Base-by-base conservation (phyloP, 2,888 invertebrate genomes). In the Apotomis capreana region DNA sequence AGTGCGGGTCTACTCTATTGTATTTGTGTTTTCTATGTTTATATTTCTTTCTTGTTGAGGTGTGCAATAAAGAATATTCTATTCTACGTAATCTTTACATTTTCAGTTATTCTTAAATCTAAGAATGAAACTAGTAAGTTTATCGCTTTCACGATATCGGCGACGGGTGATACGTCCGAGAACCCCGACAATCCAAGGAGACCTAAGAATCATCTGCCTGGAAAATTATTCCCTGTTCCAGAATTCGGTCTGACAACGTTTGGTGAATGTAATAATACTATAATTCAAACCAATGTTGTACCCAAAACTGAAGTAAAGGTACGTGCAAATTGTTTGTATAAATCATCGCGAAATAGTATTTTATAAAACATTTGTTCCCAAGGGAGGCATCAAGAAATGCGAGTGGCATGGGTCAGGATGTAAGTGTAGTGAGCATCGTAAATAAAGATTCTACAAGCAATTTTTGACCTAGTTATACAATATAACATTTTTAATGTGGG, bases 131-230 rank as follows among this genome's bases (percentile, higher is more conserved):
- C 89, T 0, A 80, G 85, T 12, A 65, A 65, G 0, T 93, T 93
- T 76, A 92, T 91, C 15, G 92, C 90, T 0, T 92, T 91, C 70
- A 87, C 89, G 1, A 91, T 92, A 78, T 90, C 87, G 3, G 83
- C 88, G 0, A 83, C 79, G 36, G 91, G 86, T 63, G 90, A 90
- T 40, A 83, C 83, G 0, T 76, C 74, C 37, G 65, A 74, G 0
- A 91, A 92, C 60, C 83, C 82, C 8, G 80, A 82, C 13, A 93
- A 93, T 67, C 83, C 83, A 2, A 80, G 91, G 2, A 89, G 80
- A 67, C 90, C 88, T 0, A 78, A 78, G 0, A 75, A 78, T 3
- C 75, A 91, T 60, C 80, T 87, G 6, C 77, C 90, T 4, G 92
- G 92, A 0, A 76, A 75, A 8, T 79, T 92, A 13, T 80, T 81